These are phyloP conservation scores for Tenebrio molitor DNA, from an alignment of 1,140 invertebrate species.

Conservation along the genomic window DNA sequence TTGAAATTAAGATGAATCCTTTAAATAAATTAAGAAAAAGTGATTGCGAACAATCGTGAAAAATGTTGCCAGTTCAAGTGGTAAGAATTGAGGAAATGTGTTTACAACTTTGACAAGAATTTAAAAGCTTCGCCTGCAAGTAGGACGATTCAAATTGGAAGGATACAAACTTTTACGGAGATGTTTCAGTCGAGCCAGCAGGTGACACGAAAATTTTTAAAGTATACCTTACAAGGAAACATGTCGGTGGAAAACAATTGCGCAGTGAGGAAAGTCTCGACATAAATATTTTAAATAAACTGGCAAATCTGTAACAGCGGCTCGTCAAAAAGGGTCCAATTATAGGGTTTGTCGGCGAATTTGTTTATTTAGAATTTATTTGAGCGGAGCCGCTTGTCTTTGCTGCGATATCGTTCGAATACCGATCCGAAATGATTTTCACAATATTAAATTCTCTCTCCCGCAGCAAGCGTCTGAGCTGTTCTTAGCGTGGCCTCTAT, in stretches of 20 bases:
- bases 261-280: too few species aligned
- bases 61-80: neutral
- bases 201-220: slow-evolving; percentile 24
- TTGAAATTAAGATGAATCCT: slow-evolving; percentile 6
- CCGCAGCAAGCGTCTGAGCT: too few species aligned
- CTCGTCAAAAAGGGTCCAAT: too few species aligned
- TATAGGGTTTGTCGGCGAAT: too few species aligned
- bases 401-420: too few species aligned
- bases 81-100: slow-evolving; percentile 6
- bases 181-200: slow-evolving; percentile 12
- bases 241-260: neutral
- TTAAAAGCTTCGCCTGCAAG: slow-evolving; percentile 19
- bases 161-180: slow-evolving; percentile 20
- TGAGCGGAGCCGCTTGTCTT: too few species aligned
- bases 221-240: neutral
- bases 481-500: too few species aligned
- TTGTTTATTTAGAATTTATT: too few species aligned
- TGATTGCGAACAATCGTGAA: slow-evolving; percentile 1
- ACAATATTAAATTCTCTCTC: too few species aligned
- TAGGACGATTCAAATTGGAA: slow-evolving; percentile 21
- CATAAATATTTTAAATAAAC: too few species aligned
- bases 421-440: too few species aligned
- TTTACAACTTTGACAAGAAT: slow-evolving; percentile 28
- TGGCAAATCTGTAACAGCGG: too few species aligned
- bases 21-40: neutral